Conservation (phyloP, 2,113 vertebrate genomes). For the Stegostoma tigrinum region DNA sequence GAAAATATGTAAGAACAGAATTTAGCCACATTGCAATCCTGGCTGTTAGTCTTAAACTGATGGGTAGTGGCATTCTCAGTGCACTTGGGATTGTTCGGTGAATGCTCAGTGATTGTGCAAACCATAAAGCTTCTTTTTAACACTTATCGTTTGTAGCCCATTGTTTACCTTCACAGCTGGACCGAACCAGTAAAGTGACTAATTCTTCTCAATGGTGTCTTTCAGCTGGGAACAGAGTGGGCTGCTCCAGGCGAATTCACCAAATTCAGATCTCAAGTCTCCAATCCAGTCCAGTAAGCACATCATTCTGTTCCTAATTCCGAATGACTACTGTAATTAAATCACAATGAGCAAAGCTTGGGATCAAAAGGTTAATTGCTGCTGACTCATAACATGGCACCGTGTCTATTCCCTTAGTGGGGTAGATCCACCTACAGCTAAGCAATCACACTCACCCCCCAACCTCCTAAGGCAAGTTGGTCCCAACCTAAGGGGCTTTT, state of each 20-base stretch:
- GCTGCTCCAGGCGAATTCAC: constrained; percentile 92
- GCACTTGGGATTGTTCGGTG: too few relatives aligned
- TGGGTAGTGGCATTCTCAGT: too few relatives aligned
- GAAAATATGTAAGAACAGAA: too few relatives aligned
- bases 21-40: too few relatives aligned
- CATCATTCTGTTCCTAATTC: not conserved
- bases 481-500: too few relatives aligned
- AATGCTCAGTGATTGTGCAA: too few relatives aligned
- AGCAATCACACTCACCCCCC: too few relatives aligned
- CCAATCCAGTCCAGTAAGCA: constrained; percentile 83
- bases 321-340: not conserved
- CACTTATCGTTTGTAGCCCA: not conserved
- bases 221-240: constrained; percentile 89
- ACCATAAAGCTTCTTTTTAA: not conserved
- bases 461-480: too few relatives aligned
- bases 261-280: constrained; percentile 94
- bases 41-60: too few relatives aligned
- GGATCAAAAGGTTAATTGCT: not conserved
- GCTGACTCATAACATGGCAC: not conserved
- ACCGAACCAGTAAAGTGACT: not conserved
- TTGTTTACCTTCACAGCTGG: not conserved
- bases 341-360: not conserved
- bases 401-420: not conserved
- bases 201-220: constrained; percentile 40
- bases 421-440: too few relatives aligned